Evolutionary conservation across 2,113 vertebrate species (phyloP).

Genomic region (Urocynchramus pylzowi): DNA sequence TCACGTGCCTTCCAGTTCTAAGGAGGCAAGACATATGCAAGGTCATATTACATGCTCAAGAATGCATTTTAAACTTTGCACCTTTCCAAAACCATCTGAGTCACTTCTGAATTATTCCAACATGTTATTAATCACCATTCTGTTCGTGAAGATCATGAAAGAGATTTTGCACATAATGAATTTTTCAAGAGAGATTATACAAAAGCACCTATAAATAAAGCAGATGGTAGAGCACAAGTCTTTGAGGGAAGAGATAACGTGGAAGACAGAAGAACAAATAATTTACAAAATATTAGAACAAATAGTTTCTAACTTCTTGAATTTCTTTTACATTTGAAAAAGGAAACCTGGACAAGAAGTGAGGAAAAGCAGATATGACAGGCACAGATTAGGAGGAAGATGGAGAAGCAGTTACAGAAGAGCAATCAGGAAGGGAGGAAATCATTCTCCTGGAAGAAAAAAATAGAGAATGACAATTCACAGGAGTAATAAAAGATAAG

Average conservation of each 20-base stretch:
- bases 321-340: background rate
- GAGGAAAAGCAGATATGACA: background rate
- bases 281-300: background rate
- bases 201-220: background rate
- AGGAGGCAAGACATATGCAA: background rate
- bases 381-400: background rate
- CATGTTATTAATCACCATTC: background rate
- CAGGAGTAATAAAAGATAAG: background rate
- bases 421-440: background rate
- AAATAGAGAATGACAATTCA: background rate
- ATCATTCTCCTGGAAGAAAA: background rate
- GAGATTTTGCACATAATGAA: background rate
- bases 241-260: background rate
- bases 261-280: background rate
- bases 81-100: background rate
- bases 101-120: background rate
- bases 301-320: background rate
- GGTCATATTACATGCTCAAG: background rate
- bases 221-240: accelerated
- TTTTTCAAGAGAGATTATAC: background rate
- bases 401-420: background rate
- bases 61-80: background rate
- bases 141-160: background rate
- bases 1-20: background rate
- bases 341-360: background rate